phyloP scores from a whole-genome alignment of 2,888 invertebrate genomes.

The Hypomecis punctinalis region DNA sequence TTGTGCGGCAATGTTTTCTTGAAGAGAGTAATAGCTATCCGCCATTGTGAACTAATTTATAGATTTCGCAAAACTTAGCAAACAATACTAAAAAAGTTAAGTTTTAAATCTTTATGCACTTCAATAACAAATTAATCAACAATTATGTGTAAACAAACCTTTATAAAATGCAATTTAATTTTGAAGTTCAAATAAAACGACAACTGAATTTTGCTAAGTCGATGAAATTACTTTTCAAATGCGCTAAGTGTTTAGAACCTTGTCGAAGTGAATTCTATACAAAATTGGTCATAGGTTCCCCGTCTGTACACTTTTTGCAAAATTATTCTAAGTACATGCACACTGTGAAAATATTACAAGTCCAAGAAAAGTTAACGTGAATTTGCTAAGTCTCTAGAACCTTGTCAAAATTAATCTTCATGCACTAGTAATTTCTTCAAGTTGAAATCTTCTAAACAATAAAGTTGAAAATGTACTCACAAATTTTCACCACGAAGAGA shows the following conservation, averaged over 20 bases:
- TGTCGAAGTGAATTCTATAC: background rate
- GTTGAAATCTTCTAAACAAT: background rate
- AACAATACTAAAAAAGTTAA: no score
- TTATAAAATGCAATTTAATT: background rate
- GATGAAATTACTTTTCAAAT: background rate
- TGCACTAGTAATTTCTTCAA: constrained; percentile 3
- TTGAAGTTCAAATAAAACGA: background rate
- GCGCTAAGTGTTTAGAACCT: constrained; percentile 3
- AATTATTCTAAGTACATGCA: constrained; percentile 1
- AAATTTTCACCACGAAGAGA: background rate
- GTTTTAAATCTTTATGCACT: background rate
- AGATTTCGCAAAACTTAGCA: no score
- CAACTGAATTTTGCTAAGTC: background rate
- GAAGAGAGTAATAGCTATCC: background rate
- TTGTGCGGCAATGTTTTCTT: background rate
- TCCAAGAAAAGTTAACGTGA: background rate
- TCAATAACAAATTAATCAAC: background rate
- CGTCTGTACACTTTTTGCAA: constrained; percentile 1
- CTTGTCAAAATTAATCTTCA: constrained; percentile 1
- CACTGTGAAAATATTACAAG: background rate
- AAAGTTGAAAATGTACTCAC: constrained; percentile 3
- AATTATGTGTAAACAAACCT: background rate
- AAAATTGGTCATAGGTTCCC: constrained; percentile 4
- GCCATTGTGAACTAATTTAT: background rate
- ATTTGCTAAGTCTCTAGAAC: constrained; percentile 1